phyloP scores from a whole-genome alignment of 2,888 invertebrate species.

The Agrochola macilenta region DNA sequence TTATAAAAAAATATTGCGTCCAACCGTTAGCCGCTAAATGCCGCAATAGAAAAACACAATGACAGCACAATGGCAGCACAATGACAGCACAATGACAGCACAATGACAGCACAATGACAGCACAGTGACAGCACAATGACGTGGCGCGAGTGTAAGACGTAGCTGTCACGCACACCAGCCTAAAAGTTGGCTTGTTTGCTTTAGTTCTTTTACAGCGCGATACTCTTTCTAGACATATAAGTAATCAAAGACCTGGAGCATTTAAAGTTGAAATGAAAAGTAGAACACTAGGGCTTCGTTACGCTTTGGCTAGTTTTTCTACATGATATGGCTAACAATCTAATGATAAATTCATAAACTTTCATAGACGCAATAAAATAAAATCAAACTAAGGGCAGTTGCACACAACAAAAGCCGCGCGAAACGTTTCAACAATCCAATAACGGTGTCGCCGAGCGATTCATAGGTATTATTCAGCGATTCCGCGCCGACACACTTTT shows the following conservation, averaged over 20 bases:
- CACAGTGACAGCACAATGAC: too few relatives aligned
- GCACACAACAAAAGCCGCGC: constrained; percentile 39
- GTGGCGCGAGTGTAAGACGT: too few relatives aligned
- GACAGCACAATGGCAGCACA: too few relatives aligned
- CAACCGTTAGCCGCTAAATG: too few relatives aligned
- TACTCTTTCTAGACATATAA: too few relatives aligned
- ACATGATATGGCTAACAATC: not conserved
- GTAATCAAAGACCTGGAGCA: not conserved
- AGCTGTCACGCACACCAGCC: too few relatives aligned
- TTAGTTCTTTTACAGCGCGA: too few relatives aligned
- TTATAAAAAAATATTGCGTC: too few relatives aligned
- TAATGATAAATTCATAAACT: not conserved
- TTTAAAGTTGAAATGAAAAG: not conserved
- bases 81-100: too few relatives aligned
- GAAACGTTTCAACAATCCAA: constrained; percentile 60
- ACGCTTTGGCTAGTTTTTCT: not conserved
- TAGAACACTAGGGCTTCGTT: not conserved
- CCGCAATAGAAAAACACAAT: too few relatives aligned
- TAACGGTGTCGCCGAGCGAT: constrained; percentile 59
- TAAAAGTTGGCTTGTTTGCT: too few relatives aligned
- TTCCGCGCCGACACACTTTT: constrained; percentile 65
- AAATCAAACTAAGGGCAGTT: not conserved
- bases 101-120: too few relatives aligned
- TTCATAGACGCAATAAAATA: constrained; percentile 11
- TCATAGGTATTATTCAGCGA: constrained; percentile 52